Evolutionary conservation across 2,113 vertebrate species (phyloP).

Genomic region (Hydropotes inermis): DNA sequence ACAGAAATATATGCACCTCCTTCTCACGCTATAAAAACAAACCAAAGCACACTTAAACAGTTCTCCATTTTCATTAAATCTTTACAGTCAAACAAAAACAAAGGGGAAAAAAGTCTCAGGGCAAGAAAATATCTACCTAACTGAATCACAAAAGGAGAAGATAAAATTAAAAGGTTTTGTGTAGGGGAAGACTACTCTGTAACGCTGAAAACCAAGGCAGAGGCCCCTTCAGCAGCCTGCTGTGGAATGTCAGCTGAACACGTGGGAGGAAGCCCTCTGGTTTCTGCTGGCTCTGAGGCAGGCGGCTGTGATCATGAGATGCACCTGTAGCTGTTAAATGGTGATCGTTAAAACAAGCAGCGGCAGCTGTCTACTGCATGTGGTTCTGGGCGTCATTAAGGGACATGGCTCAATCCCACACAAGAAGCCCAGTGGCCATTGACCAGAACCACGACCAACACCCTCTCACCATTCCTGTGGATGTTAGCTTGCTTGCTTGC

Average conservation of each 20-base stretch:
- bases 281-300: slow-evolving; percentile 36
- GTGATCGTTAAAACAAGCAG: neutral
- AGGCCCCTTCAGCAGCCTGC: slow-evolving; percentile 4
- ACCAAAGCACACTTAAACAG: neutral
- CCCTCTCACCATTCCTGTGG: neutral
- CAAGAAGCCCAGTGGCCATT: slow-evolving; percentile 11
- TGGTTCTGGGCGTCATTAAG: neutral
- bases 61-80: neutral
- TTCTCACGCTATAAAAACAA: neutral
- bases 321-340: slow-evolving; percentile 51
- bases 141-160: neutral
- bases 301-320: neutral
- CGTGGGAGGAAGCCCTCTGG: slow-evolving; percentile 31
- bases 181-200: neutral
- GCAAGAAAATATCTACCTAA: neutral
- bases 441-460: neutral
- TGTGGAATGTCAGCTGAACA: neutral
- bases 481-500: neutral
- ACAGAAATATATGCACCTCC: neutral
- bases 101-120: neutral
- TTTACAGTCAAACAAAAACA: neutral
- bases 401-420: slow-evolving; percentile 48
- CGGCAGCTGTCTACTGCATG: neutral
- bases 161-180: slow-evolving; percentile 15
- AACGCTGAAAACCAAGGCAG: slow-evolving; percentile 38